Base-by-base conservation (phyloP, 2,888 invertebrate genomes). In the Mystacides longicornis region DNA sequence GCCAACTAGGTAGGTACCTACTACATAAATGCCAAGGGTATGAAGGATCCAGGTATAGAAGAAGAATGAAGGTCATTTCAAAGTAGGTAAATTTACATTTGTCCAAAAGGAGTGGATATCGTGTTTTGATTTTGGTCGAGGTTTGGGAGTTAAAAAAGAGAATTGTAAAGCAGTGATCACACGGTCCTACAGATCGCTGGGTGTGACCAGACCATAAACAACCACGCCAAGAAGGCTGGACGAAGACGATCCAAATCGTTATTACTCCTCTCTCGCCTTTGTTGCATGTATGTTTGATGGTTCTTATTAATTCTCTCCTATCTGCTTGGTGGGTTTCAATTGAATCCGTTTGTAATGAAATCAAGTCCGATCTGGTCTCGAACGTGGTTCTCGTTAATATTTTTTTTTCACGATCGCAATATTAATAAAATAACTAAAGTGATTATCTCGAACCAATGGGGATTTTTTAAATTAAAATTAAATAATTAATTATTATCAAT, bases 191-290 rank as follows among this genome's bases (percentile, higher is more conserved):
- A 57, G 51, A 50, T 53, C 47, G 14, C 22, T 42, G 54, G 57
- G 54, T 33, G 48, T 51, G 47, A n/a, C 21, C 31, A 23, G 49
- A 20, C 51, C 49, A 57, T 56, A 56, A 57, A 57, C 56, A 53
- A 57, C 50, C 42, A 27, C 20, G 21, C 21, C 37, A 33, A 37
- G 37, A 19, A 19, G 33, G 33, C 37, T 21, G 37, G 37, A 51
- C 21, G 11, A 27, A 27, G 19, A 23, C 31, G 49, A 27, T 16
- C 22, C 20, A 45, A 37, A 37, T 37, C 14, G 16, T 37, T 7
- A 27, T 27, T 27, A 27, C 11, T 27, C 27, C 27, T 27, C 5
- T n/a, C n/a, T n/a, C n/a, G n/a, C n/a, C n/a, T n/a, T n/a, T n/a
- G n/a, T n/a, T n/a, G 7, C 16, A 20, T 19, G 18, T 31, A n/a